Percentiles rank a stretch among this genome's conserved stretches.
Conservation (phyloP, 2,797 vertebrate species). For the Scarus forsteni region DNA sequence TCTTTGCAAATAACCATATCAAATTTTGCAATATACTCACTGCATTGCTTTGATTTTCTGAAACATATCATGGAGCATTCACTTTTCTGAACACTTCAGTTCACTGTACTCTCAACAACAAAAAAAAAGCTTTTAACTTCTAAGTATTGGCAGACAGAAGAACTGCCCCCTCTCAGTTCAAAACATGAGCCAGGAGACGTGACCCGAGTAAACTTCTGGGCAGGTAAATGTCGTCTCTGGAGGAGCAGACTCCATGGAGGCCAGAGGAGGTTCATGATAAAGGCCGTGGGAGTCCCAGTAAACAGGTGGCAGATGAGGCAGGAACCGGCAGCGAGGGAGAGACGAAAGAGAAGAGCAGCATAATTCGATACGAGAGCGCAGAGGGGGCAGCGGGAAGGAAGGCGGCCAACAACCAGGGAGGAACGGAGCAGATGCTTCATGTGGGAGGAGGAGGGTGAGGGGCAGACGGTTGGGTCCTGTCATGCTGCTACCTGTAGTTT, state of each 20-base stretch:
- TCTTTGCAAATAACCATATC: too few species aligned
- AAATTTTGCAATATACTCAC: too few species aligned
- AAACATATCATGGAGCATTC: not conserved
- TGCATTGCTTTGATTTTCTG: not conserved
- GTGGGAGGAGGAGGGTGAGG: constrained; percentile 41
- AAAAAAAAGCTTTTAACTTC: constrained; percentile 26
- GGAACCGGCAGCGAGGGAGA: constrained; percentile 46
- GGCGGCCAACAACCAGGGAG: constrained; percentile 68
- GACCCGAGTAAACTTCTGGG: constrained; percentile 17
- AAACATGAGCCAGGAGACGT: constrained; percentile 59
- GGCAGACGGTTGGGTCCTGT: constrained; percentile 17
- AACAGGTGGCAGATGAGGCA: constrained; percentile 84
- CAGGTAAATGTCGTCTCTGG: constrained; percentile 39
- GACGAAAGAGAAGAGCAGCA: constrained; percentile 81
- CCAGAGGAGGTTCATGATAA: constrained; percentile 59
- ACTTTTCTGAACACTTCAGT: not conserved
- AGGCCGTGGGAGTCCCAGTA: constrained; percentile 71
- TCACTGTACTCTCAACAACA: not conserved
- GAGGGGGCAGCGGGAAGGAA: constrained; percentile 61
- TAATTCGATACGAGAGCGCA: constrained; percentile 81
- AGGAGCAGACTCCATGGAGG: constrained; percentile 34
- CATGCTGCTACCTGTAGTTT: constrained; percentile 57
- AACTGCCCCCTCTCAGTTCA: constrained; percentile 38
- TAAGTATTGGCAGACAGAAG: constrained; percentile 9
- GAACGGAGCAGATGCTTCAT: constrained; percentile 73